Evolutionary conservation across 2,797 vertebrate species (phyloP), one percentile per base, ranked within the genome.

Genomic region (Microchirus variegatus): DNA sequence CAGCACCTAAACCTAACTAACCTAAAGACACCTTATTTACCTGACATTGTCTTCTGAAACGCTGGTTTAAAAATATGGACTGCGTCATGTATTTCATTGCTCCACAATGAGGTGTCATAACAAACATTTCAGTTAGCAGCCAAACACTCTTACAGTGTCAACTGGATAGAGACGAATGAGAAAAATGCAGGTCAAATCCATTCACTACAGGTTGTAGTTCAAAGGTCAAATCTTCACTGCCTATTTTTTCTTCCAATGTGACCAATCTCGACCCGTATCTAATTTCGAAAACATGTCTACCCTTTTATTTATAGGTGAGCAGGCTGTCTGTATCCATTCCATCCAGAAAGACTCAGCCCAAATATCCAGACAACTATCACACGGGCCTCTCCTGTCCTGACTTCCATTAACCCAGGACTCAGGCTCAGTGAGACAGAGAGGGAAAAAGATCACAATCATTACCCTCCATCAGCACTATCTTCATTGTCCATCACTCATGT

Each of bases 361-460:
- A 65, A 82, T 80, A 81, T 78, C 82, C 81, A 72, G 75, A 79
- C 78, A 73, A 82, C 75, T 83, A 79, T 83, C 78, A 48, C 59
- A 12, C 31, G 26, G 26, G 57, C 59, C 52, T 67, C 52, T 43
- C 60, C 60, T 70, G 64, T 77, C 82, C 80, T 48, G 74, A 70
- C 77, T 77, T 75, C 83, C 74, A 84, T 89, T 89, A 87, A 81
- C 75, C 86, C 69, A 60, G 63, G 70, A n/a, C 68, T 69, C 31
- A 13, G 51, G 41, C 73, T 58, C 59, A 65, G 72, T 9, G 36
- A 73, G 71, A 75, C 57, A 45, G 67, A 68, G 70, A 71, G 68
- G 81, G 51, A 63, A 70, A 59, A 59, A 70, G 77, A 83, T 83
- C 75, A 71, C 81, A 80, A 73, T 87, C 85, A 81, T 86, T 82